A percentile compares a stretch with the other conserved stretches of the same genome.
These are phyloP conservation scores for Aspidiotus rigidus DNA, from an alignment of 2,888 invertebrate genomes.

Conservation along the genomic window DNA sequence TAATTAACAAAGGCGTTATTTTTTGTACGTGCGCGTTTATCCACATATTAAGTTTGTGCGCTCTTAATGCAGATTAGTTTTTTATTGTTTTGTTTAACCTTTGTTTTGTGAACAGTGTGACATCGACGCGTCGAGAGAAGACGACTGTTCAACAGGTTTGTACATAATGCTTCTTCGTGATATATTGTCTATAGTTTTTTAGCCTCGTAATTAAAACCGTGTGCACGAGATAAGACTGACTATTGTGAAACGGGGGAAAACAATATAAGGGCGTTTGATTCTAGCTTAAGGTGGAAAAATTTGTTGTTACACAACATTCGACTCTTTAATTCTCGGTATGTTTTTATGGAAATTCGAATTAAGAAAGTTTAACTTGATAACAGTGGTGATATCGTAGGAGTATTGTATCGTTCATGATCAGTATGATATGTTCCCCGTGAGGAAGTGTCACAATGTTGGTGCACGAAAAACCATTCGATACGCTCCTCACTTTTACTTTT, in stretches of 20 bases:
- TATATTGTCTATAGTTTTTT: background rate
- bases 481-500: conserved; percentile 2
- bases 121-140: background rate
- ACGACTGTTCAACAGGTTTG: background rate
- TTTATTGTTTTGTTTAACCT: background rate
- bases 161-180: no score
- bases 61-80: background rate
- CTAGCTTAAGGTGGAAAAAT: no score
- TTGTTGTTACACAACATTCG: no score
- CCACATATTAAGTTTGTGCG: background rate
- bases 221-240: no score
- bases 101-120: background rate
- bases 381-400: no score
- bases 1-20: background rate
- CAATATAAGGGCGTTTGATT: no score
- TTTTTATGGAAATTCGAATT: no score
- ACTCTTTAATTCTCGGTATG: no score
- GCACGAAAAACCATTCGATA: background rate
- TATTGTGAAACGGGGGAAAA: no score
- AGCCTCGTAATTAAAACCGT: no score
- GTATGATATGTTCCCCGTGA: background rate
- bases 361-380: no score
- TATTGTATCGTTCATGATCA: no score
- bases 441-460: background rate
- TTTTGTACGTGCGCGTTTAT: background rate